Evolutionary conservation across 35 echinoderm and acorn worm genomes (phyloP).

Genomic region (Lytechinus variegatus): DNA sequence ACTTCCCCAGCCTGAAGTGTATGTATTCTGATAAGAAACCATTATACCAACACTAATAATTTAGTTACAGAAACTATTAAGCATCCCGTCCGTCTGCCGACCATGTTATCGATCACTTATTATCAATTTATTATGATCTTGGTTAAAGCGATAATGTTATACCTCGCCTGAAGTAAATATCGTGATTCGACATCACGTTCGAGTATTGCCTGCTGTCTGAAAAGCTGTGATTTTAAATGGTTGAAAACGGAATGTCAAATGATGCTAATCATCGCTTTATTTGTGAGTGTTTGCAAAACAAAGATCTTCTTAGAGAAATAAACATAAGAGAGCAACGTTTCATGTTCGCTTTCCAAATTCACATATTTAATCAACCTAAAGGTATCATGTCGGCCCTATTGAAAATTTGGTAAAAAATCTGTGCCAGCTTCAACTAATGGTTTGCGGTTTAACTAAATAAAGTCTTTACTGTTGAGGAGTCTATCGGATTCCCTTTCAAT

Average conservation of each 20-base stretch:
- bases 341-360: background rate
- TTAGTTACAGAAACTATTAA: background rate
- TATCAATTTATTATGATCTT: background rate
- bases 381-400: too few relatives aligned
- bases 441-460: background rate
- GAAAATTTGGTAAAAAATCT: too few relatives aligned
- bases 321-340: background rate
- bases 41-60: background rate
- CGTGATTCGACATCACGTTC: too few relatives aligned
- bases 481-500: background rate
- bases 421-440: background rate
- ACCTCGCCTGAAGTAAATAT: too few relatives aligned
- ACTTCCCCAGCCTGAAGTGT: background rate
- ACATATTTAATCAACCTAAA: too few relatives aligned
- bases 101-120: background rate
- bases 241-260: background rate
- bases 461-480: background rate
- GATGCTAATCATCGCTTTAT: background rate
- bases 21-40: constrained; percentile 12
- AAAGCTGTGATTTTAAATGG: background rate
- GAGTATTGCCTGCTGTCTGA: too few relatives aligned
- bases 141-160: background rate
- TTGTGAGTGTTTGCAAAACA: background rate
- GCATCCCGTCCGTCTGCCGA: background rate
- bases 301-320: too few relatives aligned